Percentiles rank a stretch among this genome's conserved stretches.
phyloP scores from a whole-genome alignment of 2,797 vertebrate species.

The Champsocephalus esox region DNA sequence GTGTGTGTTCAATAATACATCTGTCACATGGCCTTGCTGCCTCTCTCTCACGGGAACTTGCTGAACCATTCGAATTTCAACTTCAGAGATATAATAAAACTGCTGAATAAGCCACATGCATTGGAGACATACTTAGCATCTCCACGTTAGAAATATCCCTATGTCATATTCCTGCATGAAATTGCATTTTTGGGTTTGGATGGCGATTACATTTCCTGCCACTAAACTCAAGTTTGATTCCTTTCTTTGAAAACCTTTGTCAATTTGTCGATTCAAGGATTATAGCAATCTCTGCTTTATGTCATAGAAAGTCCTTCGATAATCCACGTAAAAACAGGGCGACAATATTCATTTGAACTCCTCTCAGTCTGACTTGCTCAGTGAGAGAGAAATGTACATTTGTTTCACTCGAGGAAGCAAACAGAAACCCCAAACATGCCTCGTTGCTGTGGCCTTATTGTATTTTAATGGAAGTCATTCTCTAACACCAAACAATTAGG shows the following conservation, averaged over 20 bases:
- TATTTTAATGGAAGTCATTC: not conserved
- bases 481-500: not conserved
- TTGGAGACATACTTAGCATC: not conserved
- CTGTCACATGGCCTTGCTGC: conserved; percentile 5
- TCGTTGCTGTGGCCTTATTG: not conserved
- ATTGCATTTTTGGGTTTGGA: not conserved
- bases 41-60: not conserved
- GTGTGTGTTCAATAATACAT: conserved; percentile 20
- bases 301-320: conserved; percentile 4
- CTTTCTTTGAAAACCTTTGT: not conserved
- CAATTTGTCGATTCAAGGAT: not conserved
- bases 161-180: not conserved
- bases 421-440: not conserved
- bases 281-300: not conserved
- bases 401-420: not conserved
- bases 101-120: not conserved
- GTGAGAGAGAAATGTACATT: not conserved
- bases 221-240: not conserved
- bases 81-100: not conserved
- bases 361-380: not conserved
- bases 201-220: not conserved
- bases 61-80: not conserved
- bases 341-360: not conserved
- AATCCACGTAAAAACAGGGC: not conserved
- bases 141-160: not conserved